Conservation (phyloP, 2,797 vertebrate genomes). For the Phataginus tetradactyla region DNA sequence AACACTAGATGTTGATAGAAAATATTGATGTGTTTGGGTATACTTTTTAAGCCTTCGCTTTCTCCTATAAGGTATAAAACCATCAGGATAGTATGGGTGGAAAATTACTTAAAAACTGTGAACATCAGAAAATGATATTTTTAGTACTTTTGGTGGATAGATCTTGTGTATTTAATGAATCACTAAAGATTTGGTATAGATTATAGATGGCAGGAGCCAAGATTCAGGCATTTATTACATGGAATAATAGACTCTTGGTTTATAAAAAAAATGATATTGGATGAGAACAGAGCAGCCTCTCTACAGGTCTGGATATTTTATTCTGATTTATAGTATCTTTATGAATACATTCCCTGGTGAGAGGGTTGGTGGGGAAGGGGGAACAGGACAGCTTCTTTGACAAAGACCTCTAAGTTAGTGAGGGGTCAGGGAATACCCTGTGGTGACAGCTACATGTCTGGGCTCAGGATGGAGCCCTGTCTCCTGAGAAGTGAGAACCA, state of each 20-base stretch:
- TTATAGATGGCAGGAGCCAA: neutral
- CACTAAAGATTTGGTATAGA: neutral
- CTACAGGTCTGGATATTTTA: neutral
- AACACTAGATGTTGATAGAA: constrained; percentile 18
- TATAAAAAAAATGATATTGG: neutral
- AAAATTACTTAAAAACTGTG: constrained; percentile 14
- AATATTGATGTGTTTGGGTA: neutral
- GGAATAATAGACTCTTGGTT: neutral
- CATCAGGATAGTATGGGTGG: neutral
- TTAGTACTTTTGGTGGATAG: neutral
- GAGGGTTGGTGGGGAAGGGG: too few species aligned
- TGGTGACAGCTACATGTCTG: neutral
- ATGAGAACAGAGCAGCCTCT: neutral
- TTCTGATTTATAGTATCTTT: neutral
- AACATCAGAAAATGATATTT: constrained; percentile 32
- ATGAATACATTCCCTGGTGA: neutral
- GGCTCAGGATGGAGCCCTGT: neutral
- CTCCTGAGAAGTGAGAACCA: neutral
- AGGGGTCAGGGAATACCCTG: neutral
- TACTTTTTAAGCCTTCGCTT: neutral
- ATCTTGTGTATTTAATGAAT: constrained; percentile 19
- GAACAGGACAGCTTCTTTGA: neutral
- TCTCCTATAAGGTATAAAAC: neutral
- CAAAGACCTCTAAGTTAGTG: neutral
- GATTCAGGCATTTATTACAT: neutral